Conservation (phyloP, 92 coral and sea anemone genomes). For the Epizoanthus fatuus region DNA sequence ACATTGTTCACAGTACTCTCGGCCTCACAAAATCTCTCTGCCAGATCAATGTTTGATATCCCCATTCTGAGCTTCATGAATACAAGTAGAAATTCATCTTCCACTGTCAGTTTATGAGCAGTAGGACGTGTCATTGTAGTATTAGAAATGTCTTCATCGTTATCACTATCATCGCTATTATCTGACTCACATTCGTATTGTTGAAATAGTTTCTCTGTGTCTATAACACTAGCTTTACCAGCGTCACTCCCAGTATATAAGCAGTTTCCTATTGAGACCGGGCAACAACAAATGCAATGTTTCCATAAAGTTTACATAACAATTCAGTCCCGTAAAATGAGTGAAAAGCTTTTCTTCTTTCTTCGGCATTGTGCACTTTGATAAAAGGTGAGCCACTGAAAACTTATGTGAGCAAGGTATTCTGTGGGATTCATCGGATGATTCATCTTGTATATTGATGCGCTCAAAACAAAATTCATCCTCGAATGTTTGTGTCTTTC, state of each 20-base stretch:
- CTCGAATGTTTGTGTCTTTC: no score
- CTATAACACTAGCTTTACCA: slow-evolving; percentile 26
- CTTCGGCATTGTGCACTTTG: no score
- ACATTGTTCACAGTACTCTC: slow-evolving; percentile 21
- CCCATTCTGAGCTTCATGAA: slow-evolving; percentile 23
- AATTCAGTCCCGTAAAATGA: not conserved
- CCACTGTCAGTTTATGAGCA: slow-evolving; percentile 17
- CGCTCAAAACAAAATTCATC: no score
- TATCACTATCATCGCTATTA: slow-evolving; percentile 18
- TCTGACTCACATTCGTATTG: slow-evolving; percentile 14
- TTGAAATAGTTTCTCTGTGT: slow-evolving; percentile 53
- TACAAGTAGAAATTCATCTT: slow-evolving; percentile 37
- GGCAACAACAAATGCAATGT: slow-evolving; percentile 54
- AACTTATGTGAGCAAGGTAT: no score
- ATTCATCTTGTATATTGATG: no score
- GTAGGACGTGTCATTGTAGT: slow-evolving; percentile 17
- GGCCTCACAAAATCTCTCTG: slow-evolving; percentile 4
- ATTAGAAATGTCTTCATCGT: not conserved
- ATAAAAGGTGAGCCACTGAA: no score
- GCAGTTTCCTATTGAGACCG: slow-evolving; percentile 43
- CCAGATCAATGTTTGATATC: slow-evolving; percentile 13
- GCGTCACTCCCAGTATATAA: slow-evolving; percentile 41
- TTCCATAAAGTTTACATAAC: slow-evolving; percentile 41
- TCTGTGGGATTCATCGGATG: no score
- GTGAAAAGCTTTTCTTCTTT: no score